phyloP scores from a whole-genome alignment of 2,888 invertebrate species.

The Apodemia duryi region DNA sequence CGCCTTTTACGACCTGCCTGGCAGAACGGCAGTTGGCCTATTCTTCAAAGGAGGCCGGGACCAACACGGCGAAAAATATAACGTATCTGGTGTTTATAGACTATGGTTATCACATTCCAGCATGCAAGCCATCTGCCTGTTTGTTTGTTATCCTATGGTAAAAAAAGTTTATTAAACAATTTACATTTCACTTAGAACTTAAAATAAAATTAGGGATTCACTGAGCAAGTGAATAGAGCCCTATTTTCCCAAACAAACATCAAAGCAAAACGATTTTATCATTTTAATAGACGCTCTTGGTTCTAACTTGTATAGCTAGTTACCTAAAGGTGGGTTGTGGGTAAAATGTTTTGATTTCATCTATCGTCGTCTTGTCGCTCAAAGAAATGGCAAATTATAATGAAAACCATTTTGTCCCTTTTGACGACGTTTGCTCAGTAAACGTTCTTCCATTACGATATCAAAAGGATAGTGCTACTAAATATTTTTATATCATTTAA shows the following conservation, averaged over 20 bases:
- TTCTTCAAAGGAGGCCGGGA: too few species aligned
- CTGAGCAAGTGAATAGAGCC: background rate
- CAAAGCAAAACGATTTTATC: constrained; percentile 4
- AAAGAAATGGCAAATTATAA: constrained; percentile 21
- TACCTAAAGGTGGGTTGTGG: constrained; percentile 1
- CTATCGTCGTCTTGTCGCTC: constrained; percentile 4
- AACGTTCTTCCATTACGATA: constrained; percentile 13
- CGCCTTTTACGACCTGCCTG: too few species aligned
- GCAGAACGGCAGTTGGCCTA: too few species aligned
- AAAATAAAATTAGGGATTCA: background rate
- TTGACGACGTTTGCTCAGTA: constrained; percentile 11
- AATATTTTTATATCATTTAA: background rate
- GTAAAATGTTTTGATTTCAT: constrained; percentile 20
- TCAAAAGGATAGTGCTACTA: constrained; percentile 15
- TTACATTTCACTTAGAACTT: too few species aligned
- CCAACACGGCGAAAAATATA: too few species aligned
- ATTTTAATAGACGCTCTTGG: constrained; percentile 1
- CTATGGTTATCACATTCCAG: too few species aligned
- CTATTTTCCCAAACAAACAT: background rate
- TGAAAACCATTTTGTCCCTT: constrained; percentile 18
- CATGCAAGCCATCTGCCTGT: too few species aligned
- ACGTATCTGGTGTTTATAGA: too few species aligned
- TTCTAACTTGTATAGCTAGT: background rate
- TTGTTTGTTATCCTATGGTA: too few species aligned
- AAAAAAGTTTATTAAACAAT: too few species aligned